Conservation (phyloP, 1,140 invertebrate species). For the Heliconius melpomene region DNA sequence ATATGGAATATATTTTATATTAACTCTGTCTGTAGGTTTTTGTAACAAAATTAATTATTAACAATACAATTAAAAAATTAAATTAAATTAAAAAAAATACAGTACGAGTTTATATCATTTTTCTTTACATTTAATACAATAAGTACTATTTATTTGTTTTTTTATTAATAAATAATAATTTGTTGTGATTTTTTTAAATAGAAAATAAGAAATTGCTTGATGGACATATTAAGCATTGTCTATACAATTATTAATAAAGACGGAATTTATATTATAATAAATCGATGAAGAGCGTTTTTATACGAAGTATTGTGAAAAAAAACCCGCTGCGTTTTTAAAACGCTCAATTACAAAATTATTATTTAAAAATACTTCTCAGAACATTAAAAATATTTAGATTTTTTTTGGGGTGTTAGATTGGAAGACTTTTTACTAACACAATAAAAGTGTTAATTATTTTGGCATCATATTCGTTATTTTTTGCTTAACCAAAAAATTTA, state of each 20-base stretch:
- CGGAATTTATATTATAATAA: conserved; percentile 18
- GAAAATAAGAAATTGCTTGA: conserved; percentile 3
- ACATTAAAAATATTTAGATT: too few relatives aligned
- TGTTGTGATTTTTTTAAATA: conserved; percentile 9
- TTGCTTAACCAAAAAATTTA: background rate
- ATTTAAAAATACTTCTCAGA: too few relatives aligned
- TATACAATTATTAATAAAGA: conserved; percentile 23
- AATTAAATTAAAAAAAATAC: background rate
- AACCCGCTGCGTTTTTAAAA: background rate
- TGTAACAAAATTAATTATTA: background rate
- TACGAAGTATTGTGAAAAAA: conserved; percentile 7
- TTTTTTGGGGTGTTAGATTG: background rate
- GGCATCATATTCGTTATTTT: background rate
- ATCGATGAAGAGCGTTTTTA: background rate
- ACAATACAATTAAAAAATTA: background rate
- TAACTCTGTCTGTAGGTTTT: too few relatives aligned
- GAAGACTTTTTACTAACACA: conserved; percentile 14
- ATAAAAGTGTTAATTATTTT: background rate
- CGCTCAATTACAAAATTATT: background rate
- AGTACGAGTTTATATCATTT: background rate
- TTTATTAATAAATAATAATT: conserved; percentile 9
- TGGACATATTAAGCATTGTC: conserved; percentile 23
- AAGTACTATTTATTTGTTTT: conserved; percentile 12
- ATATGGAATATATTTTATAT: background rate
- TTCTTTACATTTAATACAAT: conserved; percentile 12